These are phyloP conservation scores for Gasterosteus nipponicus DNA, from an alignment of 2,113 vertebrate genomes.

Conservation along the genomic window DNA sequence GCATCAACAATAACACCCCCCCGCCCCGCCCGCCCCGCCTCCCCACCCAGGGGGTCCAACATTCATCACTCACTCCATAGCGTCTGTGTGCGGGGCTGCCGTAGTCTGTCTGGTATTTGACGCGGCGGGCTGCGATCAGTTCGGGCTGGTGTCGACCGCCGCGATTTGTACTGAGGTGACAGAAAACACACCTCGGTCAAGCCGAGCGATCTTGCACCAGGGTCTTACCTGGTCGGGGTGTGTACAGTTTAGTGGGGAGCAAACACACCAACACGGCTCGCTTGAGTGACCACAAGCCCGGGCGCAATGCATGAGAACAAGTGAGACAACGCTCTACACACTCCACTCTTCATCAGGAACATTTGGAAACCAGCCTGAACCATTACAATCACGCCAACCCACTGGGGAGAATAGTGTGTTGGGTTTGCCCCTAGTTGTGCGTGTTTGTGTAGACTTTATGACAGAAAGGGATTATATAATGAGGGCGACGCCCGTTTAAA, in stretches of 20 bases:
- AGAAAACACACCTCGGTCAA: constrained; percentile 81
- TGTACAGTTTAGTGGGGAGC: constrained; percentile 30
- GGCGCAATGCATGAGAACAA: not conserved
- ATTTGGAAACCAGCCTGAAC: not conserved
- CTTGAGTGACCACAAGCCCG: not conserved
- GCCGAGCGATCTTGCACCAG: constrained; percentile 64
- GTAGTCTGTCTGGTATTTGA: constrained; percentile 77
- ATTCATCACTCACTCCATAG: constrained; percentile 85
- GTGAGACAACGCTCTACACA: not conserved
- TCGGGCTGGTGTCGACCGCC: constrained; percentile 71
- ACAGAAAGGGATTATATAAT: not conserved
- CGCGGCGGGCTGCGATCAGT: constrained; percentile 70
- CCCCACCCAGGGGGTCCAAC: constrained; percentile 38
- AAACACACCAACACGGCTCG: constrained; percentile 22
- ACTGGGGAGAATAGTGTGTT: not conserved
- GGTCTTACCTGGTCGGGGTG: constrained; percentile 66
- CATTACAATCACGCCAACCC: not conserved
- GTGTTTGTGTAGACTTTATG: not conserved
- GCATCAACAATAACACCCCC: constrained; percentile 37
- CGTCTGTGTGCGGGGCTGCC: constrained; percentile 73
- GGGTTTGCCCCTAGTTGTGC: no score
- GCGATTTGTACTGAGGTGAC: constrained; percentile 79
- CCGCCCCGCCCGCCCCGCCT: not conserved
- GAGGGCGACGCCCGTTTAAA: not conserved
- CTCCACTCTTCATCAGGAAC: not conserved